Conservation (phyloP, 2,113 vertebrate genomes). For the Canis aureus region DNA sequence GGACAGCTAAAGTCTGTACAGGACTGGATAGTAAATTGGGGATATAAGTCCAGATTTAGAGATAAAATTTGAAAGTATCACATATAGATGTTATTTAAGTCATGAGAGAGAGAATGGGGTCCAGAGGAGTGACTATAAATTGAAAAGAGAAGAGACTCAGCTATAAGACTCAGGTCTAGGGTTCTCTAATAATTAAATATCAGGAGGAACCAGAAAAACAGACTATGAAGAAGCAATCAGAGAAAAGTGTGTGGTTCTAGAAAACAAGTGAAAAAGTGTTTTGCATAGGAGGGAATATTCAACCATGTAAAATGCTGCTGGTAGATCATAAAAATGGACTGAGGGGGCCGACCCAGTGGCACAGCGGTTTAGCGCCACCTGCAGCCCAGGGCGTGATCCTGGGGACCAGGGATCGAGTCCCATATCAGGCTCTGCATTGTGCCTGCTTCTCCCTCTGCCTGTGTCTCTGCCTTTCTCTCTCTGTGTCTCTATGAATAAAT, state of each 20-base stretch:
- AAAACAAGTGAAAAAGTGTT: not conserved
- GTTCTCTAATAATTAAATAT: not conserved
- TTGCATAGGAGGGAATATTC: not conserved
- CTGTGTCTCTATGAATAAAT: too few species aligned
- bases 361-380: too few species aligned
- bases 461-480: too few species aligned
- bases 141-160: not conserved
- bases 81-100: not conserved
- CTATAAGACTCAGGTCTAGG: accelerated
- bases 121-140: not conserved
- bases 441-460: too few species aligned
- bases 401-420: too few species aligned
- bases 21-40: not conserved
- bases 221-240: not conserved
- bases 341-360: not conserved
- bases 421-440: too few species aligned
- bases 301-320: not conserved
- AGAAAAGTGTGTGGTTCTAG: not conserved
- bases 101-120: not conserved
- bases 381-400: too few species aligned
- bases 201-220: not conserved
- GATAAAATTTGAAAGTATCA: not conserved
- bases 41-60: not conserved
- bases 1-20: not conserved
- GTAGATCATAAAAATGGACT: not conserved